Conservation (phyloP, 2,797 vertebrate species). For the Poecilia gillii region DNA sequence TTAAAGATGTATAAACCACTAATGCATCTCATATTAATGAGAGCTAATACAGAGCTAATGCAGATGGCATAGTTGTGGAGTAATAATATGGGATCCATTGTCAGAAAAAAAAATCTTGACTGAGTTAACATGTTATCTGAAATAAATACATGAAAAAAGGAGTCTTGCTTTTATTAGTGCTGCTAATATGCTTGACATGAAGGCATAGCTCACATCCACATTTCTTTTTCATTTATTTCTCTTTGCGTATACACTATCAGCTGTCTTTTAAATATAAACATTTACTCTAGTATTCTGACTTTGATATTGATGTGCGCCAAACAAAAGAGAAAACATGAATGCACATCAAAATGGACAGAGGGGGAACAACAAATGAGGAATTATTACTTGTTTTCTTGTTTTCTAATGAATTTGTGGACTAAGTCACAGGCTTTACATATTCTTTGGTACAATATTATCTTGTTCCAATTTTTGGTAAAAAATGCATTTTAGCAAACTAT, state of each 20-base stretch:
- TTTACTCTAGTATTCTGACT: not conserved
- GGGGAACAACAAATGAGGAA: not conserved
- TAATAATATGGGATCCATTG: not conserved
- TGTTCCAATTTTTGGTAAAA: not conserved
- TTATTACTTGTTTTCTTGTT: not conserved
- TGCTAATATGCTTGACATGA: not conserved
- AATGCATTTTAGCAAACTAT: not conserved
- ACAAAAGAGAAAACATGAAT: not conserved
- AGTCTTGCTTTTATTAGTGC: not conserved
- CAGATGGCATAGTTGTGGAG: not conserved
- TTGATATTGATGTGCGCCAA: not conserved
- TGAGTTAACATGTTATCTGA: not conserved
- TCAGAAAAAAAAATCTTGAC: not conserved
- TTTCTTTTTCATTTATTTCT: not conserved
- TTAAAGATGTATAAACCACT: not conserved
- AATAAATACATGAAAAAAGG: not conserved
- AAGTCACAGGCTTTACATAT: not conserved
- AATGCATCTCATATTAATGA: not conserved
- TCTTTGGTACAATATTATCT: not conserved
- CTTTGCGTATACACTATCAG: not conserved
- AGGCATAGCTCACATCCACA: not conserved
- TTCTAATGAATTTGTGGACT: not conserved
- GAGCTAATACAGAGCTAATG: no score
- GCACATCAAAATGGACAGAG: not conserved
- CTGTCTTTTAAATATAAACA: not conserved